Percentiles rank a stretch among this genome's conserved stretches.
phyloP scores from a whole-genome alignment of 1,140 invertebrate genomes.

The Ceratoteleas bidentatus region DNA sequence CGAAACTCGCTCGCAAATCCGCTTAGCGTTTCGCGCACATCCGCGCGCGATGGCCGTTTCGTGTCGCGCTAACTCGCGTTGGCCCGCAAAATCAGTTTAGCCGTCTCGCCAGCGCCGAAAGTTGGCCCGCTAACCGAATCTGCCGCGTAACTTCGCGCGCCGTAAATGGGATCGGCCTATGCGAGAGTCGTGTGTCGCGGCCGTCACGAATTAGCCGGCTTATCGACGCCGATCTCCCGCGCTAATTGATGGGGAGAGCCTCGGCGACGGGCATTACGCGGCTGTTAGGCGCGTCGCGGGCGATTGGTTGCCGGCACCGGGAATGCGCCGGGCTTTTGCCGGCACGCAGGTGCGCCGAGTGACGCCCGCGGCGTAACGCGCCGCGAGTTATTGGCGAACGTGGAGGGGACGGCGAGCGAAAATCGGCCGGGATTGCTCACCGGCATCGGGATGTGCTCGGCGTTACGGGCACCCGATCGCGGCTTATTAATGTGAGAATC shows the following conservation, averaged over 20 bases:
- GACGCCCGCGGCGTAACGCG: slow-evolving; percentile 17
- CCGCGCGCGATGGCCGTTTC: slow-evolving; percentile 71
- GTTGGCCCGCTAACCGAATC: slow-evolving; percentile 71
- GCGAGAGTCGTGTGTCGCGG: slow-evolving; percentile 16
- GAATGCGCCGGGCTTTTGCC: slow-evolving; percentile 10
- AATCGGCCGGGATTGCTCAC: no score
- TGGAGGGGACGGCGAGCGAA: neutral
- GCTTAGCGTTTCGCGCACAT: slow-evolving; percentile 39
- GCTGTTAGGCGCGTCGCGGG: neutral
- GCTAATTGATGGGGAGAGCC: slow-evolving; percentile 47
- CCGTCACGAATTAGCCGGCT: slow-evolving; percentile 47
- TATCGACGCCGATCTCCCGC: slow-evolving; percentile 39
- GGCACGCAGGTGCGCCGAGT: slow-evolving; percentile 5
- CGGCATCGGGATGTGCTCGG: no score
- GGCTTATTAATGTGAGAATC: slow-evolving; percentile 60
- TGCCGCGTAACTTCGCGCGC: slow-evolving; percentile 46
- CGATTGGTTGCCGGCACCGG: neutral
- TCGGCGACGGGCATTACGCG: neutral
- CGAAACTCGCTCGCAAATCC: slow-evolving; percentile 13
- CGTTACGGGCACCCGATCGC: slow-evolving; percentile 20
- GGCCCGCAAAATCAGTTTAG: slow-evolving; percentile 77
- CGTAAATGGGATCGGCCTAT: slow-evolving; percentile 55
- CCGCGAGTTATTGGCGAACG: slow-evolving; percentile 45
- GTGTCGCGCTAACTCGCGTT: slow-evolving; percentile 77
- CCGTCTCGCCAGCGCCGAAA: slow-evolving; percentile 70